These are phyloP conservation scores for Andrena dorsata DNA, from an alignment of 2,888 invertebrate species.

Conservation along the genomic window DNA sequence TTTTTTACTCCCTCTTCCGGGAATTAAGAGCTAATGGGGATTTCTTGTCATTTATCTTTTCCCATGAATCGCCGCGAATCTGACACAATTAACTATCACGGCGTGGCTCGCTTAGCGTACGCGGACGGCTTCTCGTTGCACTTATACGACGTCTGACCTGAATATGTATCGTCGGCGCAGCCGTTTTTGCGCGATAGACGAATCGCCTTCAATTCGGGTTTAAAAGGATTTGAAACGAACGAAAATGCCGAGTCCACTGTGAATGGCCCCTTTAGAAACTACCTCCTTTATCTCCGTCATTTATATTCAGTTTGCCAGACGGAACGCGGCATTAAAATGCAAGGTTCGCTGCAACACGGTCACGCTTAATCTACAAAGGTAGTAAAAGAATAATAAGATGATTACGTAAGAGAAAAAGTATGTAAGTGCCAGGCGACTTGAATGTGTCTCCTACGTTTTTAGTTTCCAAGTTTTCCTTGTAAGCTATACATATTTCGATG, in stretches of 20 bases:
- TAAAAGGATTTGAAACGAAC: slow-evolving; percentile 15
- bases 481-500: not conserved
- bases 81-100: slow-evolving; percentile 64
- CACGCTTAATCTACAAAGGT: not conserved
- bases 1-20: not conserved
- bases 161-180: slow-evolving; percentile 62
- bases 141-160: slow-evolving; percentile 77
- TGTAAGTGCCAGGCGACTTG: not conserved
- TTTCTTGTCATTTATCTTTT: slow-evolving; percentile 20
- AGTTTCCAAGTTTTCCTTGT: not conserved
- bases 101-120: slow-evolving; percentile 56
- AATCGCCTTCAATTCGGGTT: slow-evolving; percentile 34
- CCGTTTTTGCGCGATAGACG: slow-evolving; percentile 15
- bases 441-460: not conserved
- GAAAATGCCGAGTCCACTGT: not conserved
- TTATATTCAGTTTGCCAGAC: not conserved
- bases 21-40: not conserved
- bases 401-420: not conserved
- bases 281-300: not conserved
- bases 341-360: not conserved
- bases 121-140: slow-evolving; percentile 75
- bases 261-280: not conserved
- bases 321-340: not conserved
- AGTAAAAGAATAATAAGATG: not conserved
- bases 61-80: slow-evolving; percentile 31